Conservation (phyloP, 2,888 invertebrate genomes). For the Tenthredo livida region DNA sequence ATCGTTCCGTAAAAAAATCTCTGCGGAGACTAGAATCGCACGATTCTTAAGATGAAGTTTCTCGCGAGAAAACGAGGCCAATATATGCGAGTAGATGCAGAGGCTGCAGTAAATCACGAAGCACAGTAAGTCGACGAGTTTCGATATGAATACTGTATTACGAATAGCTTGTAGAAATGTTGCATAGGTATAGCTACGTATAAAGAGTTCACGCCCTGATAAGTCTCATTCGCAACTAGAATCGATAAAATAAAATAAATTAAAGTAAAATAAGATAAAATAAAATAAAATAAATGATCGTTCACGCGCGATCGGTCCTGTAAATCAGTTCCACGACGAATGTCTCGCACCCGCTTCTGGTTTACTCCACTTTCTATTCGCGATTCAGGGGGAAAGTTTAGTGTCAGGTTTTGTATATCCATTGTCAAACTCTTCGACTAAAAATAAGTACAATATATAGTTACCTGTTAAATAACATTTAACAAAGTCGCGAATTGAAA, state of each 20-base stretch:
- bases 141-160: neutral
- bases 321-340: neutral
- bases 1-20: neutral
- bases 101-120: neutral
- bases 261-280: too few species aligned
- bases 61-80: neutral
- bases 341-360: constrained; percentile 13
- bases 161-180: neutral
- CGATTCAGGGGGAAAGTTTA: constrained; percentile 39
- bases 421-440: neutral
- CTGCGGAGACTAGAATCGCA: neutral
- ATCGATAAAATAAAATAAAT: neutral
- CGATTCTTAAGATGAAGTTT: neutral
- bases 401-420: neutral
- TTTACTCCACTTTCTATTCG: constrained; percentile 44
- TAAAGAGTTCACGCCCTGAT: constrained; percentile 34
- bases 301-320: constrained; percentile 43
- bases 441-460: neutral
- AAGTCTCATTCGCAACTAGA: neutral
- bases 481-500: neutral
- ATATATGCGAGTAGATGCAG: neutral
- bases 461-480: neutral
- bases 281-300: constrained; percentile 12
- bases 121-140: neutral
- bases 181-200: neutral